These are phyloP conservation scores for Napeogenes sylphis DNA, from an alignment of 2,888 invertebrate species.

Conservation along the genomic window DNA sequence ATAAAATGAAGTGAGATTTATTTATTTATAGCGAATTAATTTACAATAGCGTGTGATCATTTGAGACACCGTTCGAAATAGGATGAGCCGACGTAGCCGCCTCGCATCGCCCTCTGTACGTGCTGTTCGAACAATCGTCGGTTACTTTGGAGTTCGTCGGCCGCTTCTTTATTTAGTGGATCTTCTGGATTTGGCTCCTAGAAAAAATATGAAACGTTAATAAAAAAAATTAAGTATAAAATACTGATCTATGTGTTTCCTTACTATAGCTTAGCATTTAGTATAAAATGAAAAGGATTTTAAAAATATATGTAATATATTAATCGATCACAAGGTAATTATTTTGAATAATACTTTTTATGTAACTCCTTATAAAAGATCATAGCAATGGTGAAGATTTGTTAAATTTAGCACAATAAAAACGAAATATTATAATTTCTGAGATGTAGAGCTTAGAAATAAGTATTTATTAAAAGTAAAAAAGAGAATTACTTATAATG, in stretches of 20 bases:
- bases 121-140: constrained; percentile 96
- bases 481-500: too few species aligned
- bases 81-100: constrained; percentile 94
- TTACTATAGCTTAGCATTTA: too few species aligned
- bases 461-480: too few species aligned
- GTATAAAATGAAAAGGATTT: too few species aligned
- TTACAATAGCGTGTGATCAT: constrained; percentile 77
- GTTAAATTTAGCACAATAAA: constrained; percentile 4
- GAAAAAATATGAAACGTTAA: constrained; percentile 22
- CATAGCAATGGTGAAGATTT: neutral
- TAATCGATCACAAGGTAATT: too few species aligned
- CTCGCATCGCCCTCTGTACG: constrained; percentile 96
- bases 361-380: too few species aligned
- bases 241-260: neutral
- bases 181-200: constrained; percentile 99
- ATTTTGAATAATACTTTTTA: too few species aligned
- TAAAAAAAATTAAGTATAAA: neutral
- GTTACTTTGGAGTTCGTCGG: constrained; percentile 96
- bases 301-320: too few species aligned
- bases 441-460: too few species aligned
- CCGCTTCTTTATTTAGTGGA: constrained; percentile 98
- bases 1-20: constrained; percentile 65
- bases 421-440: neutral
- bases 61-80: constrained; percentile 98
- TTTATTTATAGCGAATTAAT: constrained; percentile 66